Percentiles rank a stretch among this genome's conserved stretches.
Evolutionary conservation across 2,888 invertebrate genomes (phyloP).

Genomic region (Cyclophora albipunctata): DNA sequence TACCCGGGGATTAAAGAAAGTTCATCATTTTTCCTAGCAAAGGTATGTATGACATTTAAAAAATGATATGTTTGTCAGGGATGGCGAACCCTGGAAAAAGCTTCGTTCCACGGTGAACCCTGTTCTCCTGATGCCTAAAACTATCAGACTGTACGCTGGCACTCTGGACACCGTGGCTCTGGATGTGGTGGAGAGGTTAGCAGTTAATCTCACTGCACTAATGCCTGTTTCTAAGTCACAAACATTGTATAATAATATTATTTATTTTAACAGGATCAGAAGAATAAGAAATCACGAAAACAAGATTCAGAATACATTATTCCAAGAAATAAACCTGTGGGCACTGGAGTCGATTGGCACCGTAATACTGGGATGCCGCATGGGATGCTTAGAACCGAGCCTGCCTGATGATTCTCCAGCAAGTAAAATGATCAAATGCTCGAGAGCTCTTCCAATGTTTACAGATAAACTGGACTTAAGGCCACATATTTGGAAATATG

Average conservation of each 20-base stretch:
- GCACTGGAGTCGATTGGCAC: constrained; percentile 71
- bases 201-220: neutral
- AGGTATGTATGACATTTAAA: too few relatives aligned
- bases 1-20: neutral
- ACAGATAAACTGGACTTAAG: constrained; percentile 39
- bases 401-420: constrained; percentile 43
- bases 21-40: too few relatives aligned
- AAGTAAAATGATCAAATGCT: constrained; percentile 38
- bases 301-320: constrained; percentile 68
- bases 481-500: constrained; percentile 40
- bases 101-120: constrained; percentile 85
- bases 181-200: constrained; percentile 78
- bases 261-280: constrained; percentile 58
- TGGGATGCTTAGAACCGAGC: constrained; percentile 21
- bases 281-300: constrained; percentile 61
- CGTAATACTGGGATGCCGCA: too few relatives aligned
- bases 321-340: constrained; percentile 77
- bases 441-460: constrained; percentile 34
- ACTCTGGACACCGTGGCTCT: constrained; percentile 79
- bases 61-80: too few relatives aligned
- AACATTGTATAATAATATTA: neutral
- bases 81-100: constrained; percentile 81
- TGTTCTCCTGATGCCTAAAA: constrained; percentile 83
- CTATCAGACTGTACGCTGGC: constrained; percentile 79
- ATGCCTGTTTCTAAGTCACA: neutral